phyloP scores from a whole-genome alignment of 2,888 invertebrate genomes.

The Scaptomyza polygonia region DNA sequence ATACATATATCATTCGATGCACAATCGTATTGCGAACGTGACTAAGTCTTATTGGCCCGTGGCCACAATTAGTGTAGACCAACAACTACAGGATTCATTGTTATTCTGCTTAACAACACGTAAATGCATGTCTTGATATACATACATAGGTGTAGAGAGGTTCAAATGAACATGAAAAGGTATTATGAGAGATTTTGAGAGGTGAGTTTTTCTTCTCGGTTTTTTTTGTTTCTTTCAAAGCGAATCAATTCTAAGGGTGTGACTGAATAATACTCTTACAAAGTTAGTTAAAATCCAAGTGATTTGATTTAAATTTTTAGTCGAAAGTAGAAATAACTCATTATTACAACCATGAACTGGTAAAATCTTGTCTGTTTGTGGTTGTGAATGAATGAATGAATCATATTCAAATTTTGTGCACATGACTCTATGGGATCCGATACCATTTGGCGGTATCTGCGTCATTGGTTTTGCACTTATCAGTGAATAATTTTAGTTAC shows the following conservation, averaged over 20 bases:
- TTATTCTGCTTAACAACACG: slow-evolving; percentile 11
- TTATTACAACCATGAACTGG: too few relatives aligned
- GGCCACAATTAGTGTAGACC: slow-evolving; percentile 38
- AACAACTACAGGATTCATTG: slow-evolving; percentile 21
- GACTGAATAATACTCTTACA: background rate
- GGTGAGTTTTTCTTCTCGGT: too few relatives aligned
- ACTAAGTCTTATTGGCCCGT: slow-evolving; percentile 51
- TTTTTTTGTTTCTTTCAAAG: background rate
- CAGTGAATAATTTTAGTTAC: slow-evolving; percentile 3
- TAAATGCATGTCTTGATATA: slow-evolving; percentile 9
- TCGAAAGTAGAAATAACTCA: background rate
- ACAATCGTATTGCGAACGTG: slow-evolving; percentile 39
- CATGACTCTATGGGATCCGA: slow-evolving; percentile 1
- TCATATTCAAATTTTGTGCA: background rate
- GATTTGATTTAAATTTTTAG: background rate
- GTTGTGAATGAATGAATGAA: background rate
- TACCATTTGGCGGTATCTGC: background rate
- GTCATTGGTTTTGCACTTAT: slow-evolving; percentile 8
- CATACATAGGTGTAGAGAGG: too few relatives aligned
- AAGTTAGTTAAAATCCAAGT: background rate
- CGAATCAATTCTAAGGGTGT: background rate
- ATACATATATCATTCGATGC: slow-evolving; percentile 11
- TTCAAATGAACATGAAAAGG: too few relatives aligned
- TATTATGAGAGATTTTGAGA: background rate
- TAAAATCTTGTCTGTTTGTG: background rate